phyloP scores from a whole-genome alignment of 2,888 invertebrate species.

The Brachypalpus laphriformis region DNA sequence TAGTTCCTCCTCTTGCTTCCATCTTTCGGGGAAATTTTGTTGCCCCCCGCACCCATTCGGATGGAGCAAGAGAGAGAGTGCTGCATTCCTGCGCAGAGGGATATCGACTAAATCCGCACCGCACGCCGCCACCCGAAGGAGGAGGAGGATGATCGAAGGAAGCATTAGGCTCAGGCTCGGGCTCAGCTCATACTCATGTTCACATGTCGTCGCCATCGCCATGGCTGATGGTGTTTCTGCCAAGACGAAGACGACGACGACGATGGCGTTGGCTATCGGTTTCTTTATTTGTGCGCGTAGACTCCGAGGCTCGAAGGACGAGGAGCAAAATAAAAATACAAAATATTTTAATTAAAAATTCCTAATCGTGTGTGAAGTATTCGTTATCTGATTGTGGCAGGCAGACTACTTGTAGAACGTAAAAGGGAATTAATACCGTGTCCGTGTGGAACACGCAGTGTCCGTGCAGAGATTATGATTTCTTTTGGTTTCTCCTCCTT shows the following conservation, averaged over 20 bases:
- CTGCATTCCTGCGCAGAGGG: conserved; percentile 75
- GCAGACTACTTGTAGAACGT: conserved; percentile 76
- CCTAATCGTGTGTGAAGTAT: conserved; percentile 83
- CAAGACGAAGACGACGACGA: too few species aligned
- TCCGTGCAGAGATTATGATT: conserved; percentile 72
- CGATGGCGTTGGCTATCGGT: conserved; percentile 47
- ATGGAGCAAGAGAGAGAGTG: conserved; percentile 35
- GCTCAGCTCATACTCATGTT: conserved; percentile 68
- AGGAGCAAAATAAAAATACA: conserved; percentile 79
- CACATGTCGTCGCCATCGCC: conserved; percentile 72
- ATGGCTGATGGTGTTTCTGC: conserved; percentile 68
- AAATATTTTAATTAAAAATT: conserved; percentile 83
- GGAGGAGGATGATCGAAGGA: conserved; percentile 57
- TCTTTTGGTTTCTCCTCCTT: conserved; percentile 38
- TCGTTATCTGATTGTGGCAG: conserved; percentile 81
- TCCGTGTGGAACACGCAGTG: conserved; percentile 74
- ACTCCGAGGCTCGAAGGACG: too few species aligned
- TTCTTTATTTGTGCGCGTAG: conserved; percentile 2
- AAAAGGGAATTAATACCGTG: conserved; percentile 80
- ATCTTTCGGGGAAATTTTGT: conserved; percentile 45
- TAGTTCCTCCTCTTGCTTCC: conserved; percentile 56
- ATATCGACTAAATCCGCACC: conserved; percentile 60
- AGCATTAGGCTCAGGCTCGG: conserved; percentile 46
- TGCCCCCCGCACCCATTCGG: conserved; percentile 42
- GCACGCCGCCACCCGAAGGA: conserved; percentile 47